Percentiles rank a stretch among this genome's conserved stretches.
Conservation (phyloP, 2,888 invertebrate genomes). For the Trichacis sp. region DNA sequence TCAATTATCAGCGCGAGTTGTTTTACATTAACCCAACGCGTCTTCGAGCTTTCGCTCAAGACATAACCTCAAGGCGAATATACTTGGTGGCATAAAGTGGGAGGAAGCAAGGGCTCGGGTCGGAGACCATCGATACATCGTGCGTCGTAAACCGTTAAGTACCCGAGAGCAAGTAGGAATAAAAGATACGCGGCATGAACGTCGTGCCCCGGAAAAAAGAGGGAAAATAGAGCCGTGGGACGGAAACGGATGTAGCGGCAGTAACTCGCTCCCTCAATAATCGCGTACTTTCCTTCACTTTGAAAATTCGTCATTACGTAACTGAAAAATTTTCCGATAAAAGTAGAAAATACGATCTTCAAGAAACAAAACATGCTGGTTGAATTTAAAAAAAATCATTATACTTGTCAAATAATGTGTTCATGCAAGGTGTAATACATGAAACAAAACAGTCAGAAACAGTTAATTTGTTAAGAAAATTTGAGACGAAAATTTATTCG, state of each 20-base stretch:
- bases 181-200: constrained; percentile 46
- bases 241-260: constrained; percentile 67
- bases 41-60: constrained; percentile 2
- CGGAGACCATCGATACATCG: constrained; percentile 53
- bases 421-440: too few species aligned
- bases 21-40: not conserved
- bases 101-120: constrained; percentile 21
- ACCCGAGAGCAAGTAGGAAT: constrained; percentile 57
- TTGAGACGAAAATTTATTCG: too few species aligned
- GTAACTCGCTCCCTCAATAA: too few species aligned
- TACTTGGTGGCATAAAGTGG: constrained; percentile 28
- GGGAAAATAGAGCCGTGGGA: constrained; percentile 63
- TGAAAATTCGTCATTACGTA: too few species aligned
- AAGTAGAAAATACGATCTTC: too few species aligned
- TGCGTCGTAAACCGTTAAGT: constrained; percentile 64
- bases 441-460: too few species aligned
- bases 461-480: too few species aligned
- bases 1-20: not conserved
- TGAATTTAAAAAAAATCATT: too few species aligned
- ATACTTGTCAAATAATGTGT: too few species aligned
- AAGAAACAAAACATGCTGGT: too few species aligned
- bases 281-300: constrained; percentile 49
- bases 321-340: too few species aligned
- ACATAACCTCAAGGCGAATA: constrained; percentile 14
- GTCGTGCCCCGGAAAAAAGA: constrained; percentile 45